Evolutionary conservation across 2,888 invertebrate genomes (phyloP).

Genomic region (Salticus scenicus): DNA sequence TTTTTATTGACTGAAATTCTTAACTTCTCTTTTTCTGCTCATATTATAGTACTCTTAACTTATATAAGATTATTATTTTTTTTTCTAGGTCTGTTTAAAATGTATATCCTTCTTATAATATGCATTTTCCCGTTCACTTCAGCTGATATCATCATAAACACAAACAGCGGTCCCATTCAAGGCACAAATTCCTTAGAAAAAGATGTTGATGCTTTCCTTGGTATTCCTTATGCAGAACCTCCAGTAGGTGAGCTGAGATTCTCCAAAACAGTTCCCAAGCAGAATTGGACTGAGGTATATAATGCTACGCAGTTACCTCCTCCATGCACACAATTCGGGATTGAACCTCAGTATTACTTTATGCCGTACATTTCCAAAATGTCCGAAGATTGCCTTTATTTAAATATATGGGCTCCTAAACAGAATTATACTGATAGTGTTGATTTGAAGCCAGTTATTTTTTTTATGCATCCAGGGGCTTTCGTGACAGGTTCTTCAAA

Average conservation of each 20-base stretch:
- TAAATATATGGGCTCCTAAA: background rate
- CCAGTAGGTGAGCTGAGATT: background rate
- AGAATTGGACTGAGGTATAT: background rate
- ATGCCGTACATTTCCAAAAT: background rate
- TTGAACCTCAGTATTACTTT: background rate
- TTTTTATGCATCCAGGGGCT: background rate
- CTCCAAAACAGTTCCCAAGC: background rate
- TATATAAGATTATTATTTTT: too few relatives aligned
- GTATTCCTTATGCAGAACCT: conserved; percentile 7
- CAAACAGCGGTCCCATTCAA: background rate
- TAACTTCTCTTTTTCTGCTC: too few relatives aligned
- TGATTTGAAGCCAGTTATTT: background rate
- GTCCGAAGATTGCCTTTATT: background rate
- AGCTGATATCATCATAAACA: too few relatives aligned
- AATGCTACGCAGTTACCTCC: background rate
- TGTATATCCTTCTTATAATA: too few relatives aligned
- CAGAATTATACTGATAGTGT: background rate
- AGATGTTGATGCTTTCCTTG: background rate
- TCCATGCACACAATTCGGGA: background rate
- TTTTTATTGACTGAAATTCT: too few relatives aligned
- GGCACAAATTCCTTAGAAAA: background rate
- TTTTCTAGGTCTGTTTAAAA: too few relatives aligned
- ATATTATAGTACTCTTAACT: too few relatives aligned
- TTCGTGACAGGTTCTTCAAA: background rate
- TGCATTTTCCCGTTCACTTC: too few relatives aligned